Evolutionary conservation across 2,113 vertebrate genomes (phyloP).

Genomic region (Cricetomys ansorgei): DNA sequence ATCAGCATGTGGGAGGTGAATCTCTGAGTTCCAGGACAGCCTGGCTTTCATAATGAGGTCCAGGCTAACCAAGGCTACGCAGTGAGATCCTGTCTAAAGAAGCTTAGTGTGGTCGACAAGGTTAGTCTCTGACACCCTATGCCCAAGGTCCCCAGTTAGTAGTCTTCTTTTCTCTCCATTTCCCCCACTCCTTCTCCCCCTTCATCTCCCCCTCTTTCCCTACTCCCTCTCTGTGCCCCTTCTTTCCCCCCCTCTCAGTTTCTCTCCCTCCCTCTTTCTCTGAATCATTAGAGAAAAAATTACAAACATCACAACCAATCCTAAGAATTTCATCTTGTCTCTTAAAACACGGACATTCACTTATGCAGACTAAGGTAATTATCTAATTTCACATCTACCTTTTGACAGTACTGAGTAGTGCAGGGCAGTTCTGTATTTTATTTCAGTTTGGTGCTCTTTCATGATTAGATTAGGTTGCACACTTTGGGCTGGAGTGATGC

Average conservation of each 20-base stretch:
- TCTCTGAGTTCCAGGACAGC: background rate
- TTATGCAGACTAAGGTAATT: background rate
- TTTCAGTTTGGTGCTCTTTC: background rate
- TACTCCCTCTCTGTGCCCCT: background rate
- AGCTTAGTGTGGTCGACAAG: background rate
- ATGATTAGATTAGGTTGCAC: background rate
- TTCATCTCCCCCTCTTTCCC: no score
- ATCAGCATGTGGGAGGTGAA: no score
- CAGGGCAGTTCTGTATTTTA: background rate
- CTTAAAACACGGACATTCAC: conserved; percentile 4
- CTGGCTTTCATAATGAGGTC: background rate
- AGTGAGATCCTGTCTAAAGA: background rate
- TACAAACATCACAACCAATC: background rate
- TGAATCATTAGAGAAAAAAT: background rate
- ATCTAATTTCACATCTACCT: background rate
- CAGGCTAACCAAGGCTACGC: no score
- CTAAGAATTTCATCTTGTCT: background rate
- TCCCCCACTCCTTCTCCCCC: background rate
- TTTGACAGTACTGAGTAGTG: background rate
- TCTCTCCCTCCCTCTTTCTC: background rate
- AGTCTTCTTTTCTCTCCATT: background rate
- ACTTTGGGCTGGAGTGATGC: background rate
- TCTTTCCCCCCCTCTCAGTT: background rate
- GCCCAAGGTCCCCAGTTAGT: no score
- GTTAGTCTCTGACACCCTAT: background rate